phyloP scores from a whole-genome alignment of 2,113 vertebrate species.

The Brachionichthys hirsutus region DNA sequence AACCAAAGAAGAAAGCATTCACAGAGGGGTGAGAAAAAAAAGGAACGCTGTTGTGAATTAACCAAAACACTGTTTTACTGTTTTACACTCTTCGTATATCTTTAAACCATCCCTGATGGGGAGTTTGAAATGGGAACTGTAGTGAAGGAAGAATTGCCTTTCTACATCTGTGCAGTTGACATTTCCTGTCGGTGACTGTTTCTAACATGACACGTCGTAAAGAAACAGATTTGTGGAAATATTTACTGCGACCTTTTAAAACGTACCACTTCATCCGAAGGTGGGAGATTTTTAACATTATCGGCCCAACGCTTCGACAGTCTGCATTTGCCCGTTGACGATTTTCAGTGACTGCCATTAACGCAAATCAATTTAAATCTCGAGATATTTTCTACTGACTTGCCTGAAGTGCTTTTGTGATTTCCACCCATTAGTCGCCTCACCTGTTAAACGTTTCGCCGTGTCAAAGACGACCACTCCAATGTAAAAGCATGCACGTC shows the following conservation, averaged over 20 bases:
- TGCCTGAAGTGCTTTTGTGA: constrained; percentile 40
- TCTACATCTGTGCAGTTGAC: background rate
- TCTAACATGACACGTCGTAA: no score
- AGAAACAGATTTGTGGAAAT: background rate
- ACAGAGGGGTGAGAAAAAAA: background rate
- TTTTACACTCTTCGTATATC: constrained; percentile 20
- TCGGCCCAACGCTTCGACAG: constrained; percentile 56
- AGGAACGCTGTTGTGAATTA: constrained; percentile 18
- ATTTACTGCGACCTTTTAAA: constrained; percentile 11
- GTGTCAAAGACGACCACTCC: constrained; percentile 47
- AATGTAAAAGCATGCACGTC: constrained; percentile 36
- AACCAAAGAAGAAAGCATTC: constrained; percentile 12
- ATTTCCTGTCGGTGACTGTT: no score
- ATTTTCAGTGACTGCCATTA: constrained; percentile 59
- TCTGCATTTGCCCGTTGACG: constrained; percentile 51
- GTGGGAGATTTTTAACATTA: constrained; percentile 27
- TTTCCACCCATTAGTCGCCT: constrained; percentile 47
- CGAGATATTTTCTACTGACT: constrained; percentile 36
- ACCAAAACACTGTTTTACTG: background rate
- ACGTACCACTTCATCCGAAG: constrained; percentile 24
- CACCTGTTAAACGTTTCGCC: constrained; percentile 55
- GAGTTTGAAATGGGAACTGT: constrained; percentile 15
- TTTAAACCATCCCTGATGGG: constrained; percentile 2
- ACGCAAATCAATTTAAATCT: constrained; percentile 71
- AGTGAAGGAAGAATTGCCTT: background rate